These are phyloP conservation scores for Heterodera filipjevi DNA, from an alignment of 2,888 invertebrate species.

Conservation along the genomic window DNA sequence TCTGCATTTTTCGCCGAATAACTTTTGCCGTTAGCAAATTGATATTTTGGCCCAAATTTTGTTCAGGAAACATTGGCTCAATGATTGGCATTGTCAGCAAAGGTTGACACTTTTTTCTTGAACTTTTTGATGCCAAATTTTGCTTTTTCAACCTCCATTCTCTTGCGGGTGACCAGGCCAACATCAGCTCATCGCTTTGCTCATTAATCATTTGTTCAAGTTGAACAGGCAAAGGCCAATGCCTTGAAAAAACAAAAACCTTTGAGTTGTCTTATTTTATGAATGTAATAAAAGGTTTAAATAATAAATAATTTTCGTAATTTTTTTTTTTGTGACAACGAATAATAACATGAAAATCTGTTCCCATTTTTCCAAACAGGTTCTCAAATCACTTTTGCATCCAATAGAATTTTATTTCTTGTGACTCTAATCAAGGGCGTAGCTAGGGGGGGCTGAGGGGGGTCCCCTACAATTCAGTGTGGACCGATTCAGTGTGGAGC, in stretches of 20 bases:
- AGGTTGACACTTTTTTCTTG: background rate
- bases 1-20: background rate
- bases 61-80: constrained; percentile 4
- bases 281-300: too few relatives aligned
- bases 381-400: too few relatives aligned
- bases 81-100: background rate
- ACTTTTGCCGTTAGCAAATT: background rate
- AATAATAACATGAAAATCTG: too few relatives aligned
- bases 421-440: too few relatives aligned
- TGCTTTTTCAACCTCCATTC: background rate
- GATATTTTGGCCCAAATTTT: background rate
- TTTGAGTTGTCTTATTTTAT: background rate
- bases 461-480: too few relatives aligned
- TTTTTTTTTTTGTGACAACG: too few relatives aligned
- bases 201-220: background rate
- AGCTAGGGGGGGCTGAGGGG: too few relatives aligned
- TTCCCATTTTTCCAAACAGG: too few relatives aligned
- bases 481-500: too few relatives aligned
- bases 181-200: background rate
- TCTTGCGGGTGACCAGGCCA: background rate
- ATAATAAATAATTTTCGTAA: too few relatives aligned
- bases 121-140: background rate
- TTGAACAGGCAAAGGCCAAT: constrained; percentile 2
- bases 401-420: too few relatives aligned
- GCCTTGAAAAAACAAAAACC: background rate